Evolutionary conservation across 2,888 invertebrate genomes (phyloP), one percentile per base, ranked within the genome.

Genomic region (Parelbella ahira): DNA sequence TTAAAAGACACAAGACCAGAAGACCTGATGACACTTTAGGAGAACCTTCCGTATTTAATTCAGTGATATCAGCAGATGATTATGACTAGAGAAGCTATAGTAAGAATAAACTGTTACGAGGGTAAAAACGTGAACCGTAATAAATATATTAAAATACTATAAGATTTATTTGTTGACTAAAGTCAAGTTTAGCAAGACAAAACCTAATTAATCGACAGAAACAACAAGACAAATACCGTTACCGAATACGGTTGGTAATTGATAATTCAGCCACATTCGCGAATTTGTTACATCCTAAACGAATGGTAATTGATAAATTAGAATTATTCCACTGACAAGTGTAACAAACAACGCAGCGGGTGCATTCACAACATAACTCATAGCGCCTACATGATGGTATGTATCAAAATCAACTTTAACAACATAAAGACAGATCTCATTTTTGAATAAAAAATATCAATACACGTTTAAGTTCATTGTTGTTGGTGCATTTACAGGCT

Each of bases 311-410:
- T 63, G 69, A 70, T 71, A 67, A 68, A 72, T 64, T 70, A 54
- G 63, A 68, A 71, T 69, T 67, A 64, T 59, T 54, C 27, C 51
- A 60, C 67, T 60, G 75, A 74, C 72, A 72, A 66, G 55, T 63
- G 63, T 62, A 64, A 63, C 75, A 71, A 78, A 75, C 69, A 67
- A 71, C 72, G 23, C 78, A 71, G 77, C 75, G 56, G 75, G 76
- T 50, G 56, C 47, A 47, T 58, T 47, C 47, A 50, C 53, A 53
- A 53, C 51, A 48, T 51, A 46, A 45, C 44, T 48, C 45, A 47
- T 34, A 28, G 36, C 48, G 29, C 39, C 45, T 43, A 37, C 44
- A 38, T 44, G 32, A 38, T 29, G 37, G 37, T 45, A 30, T 41
- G 48, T 37, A 45, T 45, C 42, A 54, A 55, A 50, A 46, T 48